phyloP scores from a whole-genome alignment of 2,113 vertebrate genomes.

The Girardinichthys multiradiatus region DNA sequence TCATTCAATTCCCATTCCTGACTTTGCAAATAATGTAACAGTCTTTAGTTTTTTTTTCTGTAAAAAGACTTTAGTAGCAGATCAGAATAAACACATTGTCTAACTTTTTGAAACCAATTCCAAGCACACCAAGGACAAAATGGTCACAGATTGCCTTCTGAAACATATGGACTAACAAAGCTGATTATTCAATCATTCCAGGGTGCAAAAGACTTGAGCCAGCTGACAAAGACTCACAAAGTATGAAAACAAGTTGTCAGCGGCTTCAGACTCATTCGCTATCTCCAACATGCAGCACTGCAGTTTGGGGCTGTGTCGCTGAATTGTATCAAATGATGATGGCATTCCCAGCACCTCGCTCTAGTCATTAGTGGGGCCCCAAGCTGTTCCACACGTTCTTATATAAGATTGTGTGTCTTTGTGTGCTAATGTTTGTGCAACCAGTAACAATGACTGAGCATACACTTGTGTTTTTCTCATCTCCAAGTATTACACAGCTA shows the following conservation, averaged over 20 bases:
- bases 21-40: background rate
- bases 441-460: constrained; percentile 50
- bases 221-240: constrained; percentile 46
- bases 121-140: constrained; percentile 25
- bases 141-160: constrained; percentile 27
- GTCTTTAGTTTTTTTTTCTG: background rate
- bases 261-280: constrained; percentile 41
- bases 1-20: background rate
- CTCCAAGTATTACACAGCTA: constrained; percentile 53
- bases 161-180: constrained; percentile 50
- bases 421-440: constrained; percentile 29
- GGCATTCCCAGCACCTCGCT: constrained; percentile 50
- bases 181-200: constrained; percentile 52
- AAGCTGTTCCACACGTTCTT: constrained; percentile 55
- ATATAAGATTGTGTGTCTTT: constrained; percentile 39
- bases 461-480: constrained; percentile 59
- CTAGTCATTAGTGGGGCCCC: constrained; percentile 63
- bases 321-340: constrained; percentile 55
- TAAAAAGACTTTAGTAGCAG: background rate
- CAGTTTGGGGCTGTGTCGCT: constrained; percentile 55
- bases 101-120: constrained; percentile 27
- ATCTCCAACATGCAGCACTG: constrained; percentile 54
- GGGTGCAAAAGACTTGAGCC: constrained; percentile 40
- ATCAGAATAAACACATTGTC: constrained; percentile 24
- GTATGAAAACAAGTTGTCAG: constrained; percentile 62